phyloP scores from a whole-genome alignment of 2,113 vertebrate genomes.

The Motacilla alba region DNA sequence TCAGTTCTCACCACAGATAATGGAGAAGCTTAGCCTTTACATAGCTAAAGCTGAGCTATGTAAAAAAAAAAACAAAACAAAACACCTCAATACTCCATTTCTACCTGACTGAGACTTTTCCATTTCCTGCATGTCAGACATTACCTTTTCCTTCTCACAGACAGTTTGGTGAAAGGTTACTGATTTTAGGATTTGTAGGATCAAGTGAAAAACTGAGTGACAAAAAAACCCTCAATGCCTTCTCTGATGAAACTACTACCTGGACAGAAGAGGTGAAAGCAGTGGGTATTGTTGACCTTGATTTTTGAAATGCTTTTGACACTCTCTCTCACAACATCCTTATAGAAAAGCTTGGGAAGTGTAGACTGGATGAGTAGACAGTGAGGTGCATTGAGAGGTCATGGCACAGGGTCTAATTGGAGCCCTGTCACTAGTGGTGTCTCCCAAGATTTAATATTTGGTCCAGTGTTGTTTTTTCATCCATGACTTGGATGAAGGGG shows the following conservation, averaged over 20 bases:
- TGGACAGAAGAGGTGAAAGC: not conserved
- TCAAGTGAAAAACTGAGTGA: not conserved
- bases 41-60: not conserved
- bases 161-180: not conserved
- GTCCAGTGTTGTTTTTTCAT: not conserved
- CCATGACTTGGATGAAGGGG: not conserved
- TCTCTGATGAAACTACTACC: not conserved
- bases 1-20: not conserved
- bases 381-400: not conserved
- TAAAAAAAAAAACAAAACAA: not conserved
- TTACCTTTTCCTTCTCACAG: not conserved
- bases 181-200: not conserved
- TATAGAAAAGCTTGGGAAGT: not conserved
- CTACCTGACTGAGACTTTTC: not conserved
- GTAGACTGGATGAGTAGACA: too few species aligned
- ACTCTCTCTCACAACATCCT: not conserved
- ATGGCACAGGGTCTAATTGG: not conserved
- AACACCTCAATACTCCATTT: not conserved
- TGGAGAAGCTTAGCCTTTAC: not conserved
- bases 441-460: not conserved
- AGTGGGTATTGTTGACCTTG: not conserved
- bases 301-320: not conserved
- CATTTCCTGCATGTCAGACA: not conserved
- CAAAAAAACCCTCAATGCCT: accelerated
- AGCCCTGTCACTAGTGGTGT: not conserved